Evolutionary conservation across 2,113 vertebrate species (phyloP).

Genomic region (Caretta caretta): DNA sequence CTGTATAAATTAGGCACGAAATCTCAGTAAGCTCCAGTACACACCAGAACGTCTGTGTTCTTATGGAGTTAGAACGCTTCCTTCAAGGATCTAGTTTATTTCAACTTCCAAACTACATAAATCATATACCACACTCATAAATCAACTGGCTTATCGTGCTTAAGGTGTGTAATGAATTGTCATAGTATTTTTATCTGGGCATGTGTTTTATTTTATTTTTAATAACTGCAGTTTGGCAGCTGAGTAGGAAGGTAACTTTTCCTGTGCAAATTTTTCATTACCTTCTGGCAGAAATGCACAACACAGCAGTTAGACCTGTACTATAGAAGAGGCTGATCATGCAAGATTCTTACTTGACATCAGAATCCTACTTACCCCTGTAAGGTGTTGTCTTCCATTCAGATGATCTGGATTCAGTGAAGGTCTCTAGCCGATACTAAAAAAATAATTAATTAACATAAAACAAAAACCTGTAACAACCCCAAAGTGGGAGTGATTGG

Average conservation of each 20-base stretch:
- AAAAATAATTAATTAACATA: not conserved
- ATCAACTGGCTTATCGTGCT: constrained; percentile 29
- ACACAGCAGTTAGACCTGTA: not conserved
- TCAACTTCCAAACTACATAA: constrained; percentile 52
- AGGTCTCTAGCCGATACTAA: constrained; percentile 78
- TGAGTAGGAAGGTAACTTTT: not conserved
- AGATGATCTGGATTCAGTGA: constrained; percentile 72
- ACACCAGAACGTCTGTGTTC: not conserved
- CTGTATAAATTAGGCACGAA: not conserved
- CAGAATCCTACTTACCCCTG: constrained; percentile 1
- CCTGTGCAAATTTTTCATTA: not conserved
- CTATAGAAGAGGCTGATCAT: not conserved
- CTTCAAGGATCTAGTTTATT: not conserved
- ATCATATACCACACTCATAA: not conserved
- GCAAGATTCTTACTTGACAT: not conserved
- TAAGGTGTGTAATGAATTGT: not conserved
- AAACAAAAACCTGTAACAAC: not conserved
- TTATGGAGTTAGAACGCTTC: not conserved
- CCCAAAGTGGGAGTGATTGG: not conserved
- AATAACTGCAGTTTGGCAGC: not conserved
- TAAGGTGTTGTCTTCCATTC: constrained; percentile 61
- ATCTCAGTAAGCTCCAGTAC: not conserved
- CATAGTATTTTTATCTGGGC: constrained; percentile 28
- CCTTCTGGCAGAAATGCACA: accelerated
- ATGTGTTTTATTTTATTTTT: constrained; percentile 26